These are phyloP conservation scores for Sebastes vulpes DNA, from an alignment of 2,797 vertebrate species.

Conservation along the genomic window DNA sequence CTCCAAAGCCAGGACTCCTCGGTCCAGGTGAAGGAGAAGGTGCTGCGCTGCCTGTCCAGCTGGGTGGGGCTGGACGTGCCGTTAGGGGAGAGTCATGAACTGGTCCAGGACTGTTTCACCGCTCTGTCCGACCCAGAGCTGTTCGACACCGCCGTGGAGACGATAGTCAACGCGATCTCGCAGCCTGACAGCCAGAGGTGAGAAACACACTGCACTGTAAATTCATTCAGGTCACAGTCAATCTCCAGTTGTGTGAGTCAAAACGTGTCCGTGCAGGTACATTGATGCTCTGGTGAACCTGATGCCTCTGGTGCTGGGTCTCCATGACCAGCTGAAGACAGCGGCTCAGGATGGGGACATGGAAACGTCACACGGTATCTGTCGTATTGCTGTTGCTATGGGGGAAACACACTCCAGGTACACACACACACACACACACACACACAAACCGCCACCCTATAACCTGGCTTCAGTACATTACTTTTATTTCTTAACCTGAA, in stretches of 20 bases:
- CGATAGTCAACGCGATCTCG: slow-evolving; percentile 93
- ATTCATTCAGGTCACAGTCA: not conserved
- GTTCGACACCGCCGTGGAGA: slow-evolving; percentile 96
- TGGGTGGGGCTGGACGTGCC: slow-evolving; percentile 95
- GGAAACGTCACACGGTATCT: slow-evolving; percentile 97
- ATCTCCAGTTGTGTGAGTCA: not conserved
- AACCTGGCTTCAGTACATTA: not conserved
- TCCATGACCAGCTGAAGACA: slow-evolving; percentile 93
- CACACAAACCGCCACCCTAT: not conserved
- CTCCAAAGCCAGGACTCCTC: slow-evolving; percentile 92
- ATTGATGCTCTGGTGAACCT: slow-evolving; percentile 92
- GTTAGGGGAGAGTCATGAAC: slow-evolving; percentile 90
- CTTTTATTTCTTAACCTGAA: slow-evolving; percentile 3
- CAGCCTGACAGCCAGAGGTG: slow-evolving; percentile 97
- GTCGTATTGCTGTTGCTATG: slow-evolving; percentile 94
- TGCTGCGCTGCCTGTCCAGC: slow-evolving; percentile 94
- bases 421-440: not conserved
- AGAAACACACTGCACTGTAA: slow-evolving; percentile 2
- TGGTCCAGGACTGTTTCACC: slow-evolving; percentile 93
- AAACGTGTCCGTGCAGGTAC: slow-evolving; percentile 83
- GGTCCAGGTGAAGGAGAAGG: slow-evolving; percentile 91
- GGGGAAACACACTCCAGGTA: slow-evolving; percentile 98
- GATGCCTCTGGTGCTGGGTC: slow-evolving; percentile 91
- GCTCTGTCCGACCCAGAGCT: slow-evolving; percentile 91
- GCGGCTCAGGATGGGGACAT: slow-evolving; percentile 93